Evolutionary conservation across 2,888 invertebrate genomes (phyloP).

Genomic region (Plagodis dolabraria): DNA sequence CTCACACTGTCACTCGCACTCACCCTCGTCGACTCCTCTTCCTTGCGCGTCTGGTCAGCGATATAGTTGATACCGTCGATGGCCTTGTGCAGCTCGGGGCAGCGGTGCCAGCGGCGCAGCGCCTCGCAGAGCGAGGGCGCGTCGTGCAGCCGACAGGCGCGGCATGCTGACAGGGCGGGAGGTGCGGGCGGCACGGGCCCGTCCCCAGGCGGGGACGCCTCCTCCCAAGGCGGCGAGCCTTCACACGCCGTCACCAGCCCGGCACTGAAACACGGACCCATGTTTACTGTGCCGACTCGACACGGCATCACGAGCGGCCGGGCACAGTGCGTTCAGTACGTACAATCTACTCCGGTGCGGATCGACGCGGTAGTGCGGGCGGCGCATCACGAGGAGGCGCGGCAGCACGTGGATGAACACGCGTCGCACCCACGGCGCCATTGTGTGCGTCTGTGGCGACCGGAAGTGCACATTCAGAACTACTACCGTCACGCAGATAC

Average conservation of each 20-base stretch:
- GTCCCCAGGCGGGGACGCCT: conserved; percentile 35
- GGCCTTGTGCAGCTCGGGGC: conserved; percentile 96
- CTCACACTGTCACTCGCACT: conserved; percentile 50
- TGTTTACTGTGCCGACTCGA: too few relatives aligned
- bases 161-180: conserved; percentile 55
- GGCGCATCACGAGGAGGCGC: conserved; percentile 95
- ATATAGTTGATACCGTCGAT: conserved; percentile 97
- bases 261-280: conserved; percentile 48
- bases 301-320: not conserved
- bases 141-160: conserved; percentile 85
- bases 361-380: conserved; percentile 88
- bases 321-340: conserved; percentile 61
- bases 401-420: conserved; percentile 99
- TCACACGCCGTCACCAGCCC: conserved; percentile 53
- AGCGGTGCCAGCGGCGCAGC: conserved; percentile 93
- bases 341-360: conserved; percentile 84
- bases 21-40: conserved; percentile 96
- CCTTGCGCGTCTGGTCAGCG: conserved; percentile 95
- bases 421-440: conserved; percentile 98
- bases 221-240: conserved; percentile 41
- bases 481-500: conserved; percentile 97
- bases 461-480: conserved; percentile 99
- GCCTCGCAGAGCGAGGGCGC: conserved; percentile 86
- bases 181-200: conserved; percentile 43
- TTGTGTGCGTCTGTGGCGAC: conserved; percentile 98